These are phyloP conservation scores for Xylota segnis DNA, from an alignment of 2,888 invertebrate species.

Conservation along the genomic window DNA sequence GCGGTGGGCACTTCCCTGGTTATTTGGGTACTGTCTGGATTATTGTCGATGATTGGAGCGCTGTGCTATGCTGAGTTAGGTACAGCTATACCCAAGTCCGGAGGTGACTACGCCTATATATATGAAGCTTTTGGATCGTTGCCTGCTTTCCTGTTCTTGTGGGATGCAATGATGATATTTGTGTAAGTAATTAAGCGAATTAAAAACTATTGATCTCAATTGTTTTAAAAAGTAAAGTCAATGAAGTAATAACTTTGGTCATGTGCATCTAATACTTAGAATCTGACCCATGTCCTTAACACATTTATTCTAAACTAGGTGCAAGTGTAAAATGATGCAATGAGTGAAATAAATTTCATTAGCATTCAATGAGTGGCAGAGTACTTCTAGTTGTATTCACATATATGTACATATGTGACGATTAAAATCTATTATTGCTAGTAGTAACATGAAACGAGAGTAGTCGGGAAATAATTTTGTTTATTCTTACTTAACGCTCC, in stretches of 20 bases:
- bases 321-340: neutral
- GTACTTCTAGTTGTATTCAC: too few species aligned
- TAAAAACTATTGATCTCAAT: neutral
- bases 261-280: too few species aligned
- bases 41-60: constrained; percentile 96
- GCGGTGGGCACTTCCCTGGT: constrained; percentile 94
- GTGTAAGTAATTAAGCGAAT: constrained; percentile 88
- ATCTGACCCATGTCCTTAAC: too few species aligned
- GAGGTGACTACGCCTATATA: constrained; percentile 99
- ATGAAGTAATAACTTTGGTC: too few species aligned
- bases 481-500: too few species aligned
- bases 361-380: too few species aligned
- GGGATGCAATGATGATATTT: constrained; percentile 98
- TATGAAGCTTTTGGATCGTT: constrained; percentile 95
- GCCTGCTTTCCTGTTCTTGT: constrained; percentile 96
- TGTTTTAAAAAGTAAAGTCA: neutral
- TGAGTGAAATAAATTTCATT: neutral
- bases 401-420: too few species aligned
- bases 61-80: constrained; percentile 98
- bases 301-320: neutral
- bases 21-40: constrained; percentile 95
- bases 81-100: constrained; percentile 92
- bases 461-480: too few species aligned
- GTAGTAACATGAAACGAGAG: too few species aligned
- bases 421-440: too few species aligned